Percentiles rank a stretch among this genome's conserved stretches.
Conservation (phyloP, 1,140 invertebrate species). For the Drosophila rhopaloa region DNA sequence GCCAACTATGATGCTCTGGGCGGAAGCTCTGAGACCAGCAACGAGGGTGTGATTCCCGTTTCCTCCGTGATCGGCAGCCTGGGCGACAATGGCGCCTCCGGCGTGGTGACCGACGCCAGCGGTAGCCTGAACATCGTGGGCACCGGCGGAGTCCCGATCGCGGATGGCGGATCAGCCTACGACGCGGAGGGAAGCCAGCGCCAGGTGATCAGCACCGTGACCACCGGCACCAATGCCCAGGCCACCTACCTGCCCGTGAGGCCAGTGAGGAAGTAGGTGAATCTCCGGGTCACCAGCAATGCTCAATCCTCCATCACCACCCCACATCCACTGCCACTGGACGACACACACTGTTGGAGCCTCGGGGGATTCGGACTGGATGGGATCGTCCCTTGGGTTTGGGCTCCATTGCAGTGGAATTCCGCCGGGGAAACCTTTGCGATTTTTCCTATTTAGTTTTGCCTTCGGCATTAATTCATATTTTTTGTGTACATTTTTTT, state of each 20-base stretch:
- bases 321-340: constrained; percentile 3
- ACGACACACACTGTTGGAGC: constrained; percentile 26
- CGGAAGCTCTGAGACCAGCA: constrained; percentile 57
- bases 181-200: constrained; percentile 43
- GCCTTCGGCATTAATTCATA: constrained; percentile 20
- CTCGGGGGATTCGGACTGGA: constrained; percentile 25
- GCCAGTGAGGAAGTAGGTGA: constrained; percentile 65
- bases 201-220: constrained; percentile 28
- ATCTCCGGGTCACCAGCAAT: not conserved
- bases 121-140: constrained; percentile 63
- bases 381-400: constrained; percentile 9
- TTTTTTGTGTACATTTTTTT: constrained; percentile 51
- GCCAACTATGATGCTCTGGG: constrained; percentile 79
- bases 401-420: constrained; percentile 43
- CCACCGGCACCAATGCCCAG: constrained; percentile 70
- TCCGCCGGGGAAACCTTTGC: constrained; percentile 29
- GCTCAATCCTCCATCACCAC: not conserved
- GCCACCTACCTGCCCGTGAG: constrained; percentile 74
- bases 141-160: constrained; percentile 65
- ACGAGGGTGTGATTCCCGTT: constrained; percentile 71
- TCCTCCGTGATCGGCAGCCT: constrained; percentile 74
- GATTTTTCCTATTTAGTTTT: constrained; percentile 39
- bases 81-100: constrained; percentile 67
- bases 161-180: constrained; percentile 6
- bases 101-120: constrained; percentile 45